Conservation (phyloP, 2,113 vertebrate species). For the Sturnira hondurensis region DNA sequence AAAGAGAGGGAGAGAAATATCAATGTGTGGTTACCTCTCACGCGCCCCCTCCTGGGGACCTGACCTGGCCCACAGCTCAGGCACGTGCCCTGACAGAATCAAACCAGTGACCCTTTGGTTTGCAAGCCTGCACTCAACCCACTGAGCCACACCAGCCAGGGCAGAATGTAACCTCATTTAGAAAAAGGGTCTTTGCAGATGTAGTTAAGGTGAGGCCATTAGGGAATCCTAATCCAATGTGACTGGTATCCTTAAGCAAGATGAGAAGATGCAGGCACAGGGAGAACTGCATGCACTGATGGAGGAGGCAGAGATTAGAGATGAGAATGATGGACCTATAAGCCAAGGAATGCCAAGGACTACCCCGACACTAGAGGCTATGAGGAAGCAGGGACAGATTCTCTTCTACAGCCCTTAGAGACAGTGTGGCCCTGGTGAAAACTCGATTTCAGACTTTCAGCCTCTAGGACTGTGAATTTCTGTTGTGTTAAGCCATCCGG, state of each 20-base stretch:
- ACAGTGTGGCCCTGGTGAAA: not conserved
- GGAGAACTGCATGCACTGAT: not conserved
- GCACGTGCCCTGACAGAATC: no score
- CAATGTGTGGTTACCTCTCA: no score
- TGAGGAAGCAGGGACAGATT: not conserved
- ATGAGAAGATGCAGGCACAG: not conserved
- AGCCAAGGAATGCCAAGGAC: not conserved
- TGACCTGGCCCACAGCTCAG: no score
- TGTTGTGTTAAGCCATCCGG: not conserved
- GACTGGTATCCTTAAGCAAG: not conserved
- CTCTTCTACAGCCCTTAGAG: not conserved
- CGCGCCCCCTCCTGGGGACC: no score
- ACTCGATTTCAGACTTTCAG: not conserved
- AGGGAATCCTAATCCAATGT: not conserved
- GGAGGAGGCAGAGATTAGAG: not conserved
- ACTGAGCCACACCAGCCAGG: no score
- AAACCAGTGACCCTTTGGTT: no score
- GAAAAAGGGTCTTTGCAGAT: not conserved
- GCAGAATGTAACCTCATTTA: not conserved
- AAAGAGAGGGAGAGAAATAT: no score
- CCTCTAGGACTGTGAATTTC: not conserved
- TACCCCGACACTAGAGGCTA: no score
- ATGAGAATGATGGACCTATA: accelerated
- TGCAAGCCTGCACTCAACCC: no score
- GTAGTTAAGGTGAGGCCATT: not conserved